Conservation (phyloP, 2,888 invertebrate genomes). For the Machimus rusticus region DNA sequence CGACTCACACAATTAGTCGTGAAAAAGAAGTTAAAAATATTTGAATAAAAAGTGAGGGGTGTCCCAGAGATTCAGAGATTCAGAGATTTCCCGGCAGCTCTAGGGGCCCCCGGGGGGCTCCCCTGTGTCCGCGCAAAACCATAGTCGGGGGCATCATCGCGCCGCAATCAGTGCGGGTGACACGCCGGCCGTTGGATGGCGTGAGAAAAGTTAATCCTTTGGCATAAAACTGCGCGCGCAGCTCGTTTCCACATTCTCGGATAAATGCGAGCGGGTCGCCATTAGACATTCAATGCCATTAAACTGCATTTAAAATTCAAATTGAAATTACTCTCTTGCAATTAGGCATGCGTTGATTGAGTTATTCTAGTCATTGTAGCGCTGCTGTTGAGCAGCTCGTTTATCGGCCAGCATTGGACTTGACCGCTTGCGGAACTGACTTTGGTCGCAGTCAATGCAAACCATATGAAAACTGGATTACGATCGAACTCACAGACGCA, state of each 20-base stretch:
- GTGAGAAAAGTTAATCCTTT: constrained; percentile 36
- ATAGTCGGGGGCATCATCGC: neutral
- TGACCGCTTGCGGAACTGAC: constrained; percentile 40
- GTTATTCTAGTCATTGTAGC: constrained; percentile 24
- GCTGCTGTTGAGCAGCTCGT: neutral
- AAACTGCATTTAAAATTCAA: constrained; percentile 38
- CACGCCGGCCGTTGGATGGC: constrained; percentile 15
- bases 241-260: constrained; percentile 7
- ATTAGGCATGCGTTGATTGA: constrained; percentile 37
- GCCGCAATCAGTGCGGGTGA: neutral
- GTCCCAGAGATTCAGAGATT: neutral
- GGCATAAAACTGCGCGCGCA: neutral
- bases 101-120: neutral
- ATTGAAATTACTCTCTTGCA: constrained; percentile 18
- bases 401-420: constrained; percentile 37
- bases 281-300: constrained; percentile 36
- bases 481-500: neutral
- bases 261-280: neutral
- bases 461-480: constrained; percentile 30
- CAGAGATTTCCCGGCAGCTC: neutral
- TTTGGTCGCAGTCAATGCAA: constrained; percentile 30
- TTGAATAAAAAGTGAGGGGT: constrained; percentile 26
- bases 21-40: constrained; percentile 26
- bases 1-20: constrained; percentile 25
- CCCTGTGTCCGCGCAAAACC: neutral